Conservation (phyloP, 2,888 invertebrate genomes). For the Argyra leucocephala region DNA sequence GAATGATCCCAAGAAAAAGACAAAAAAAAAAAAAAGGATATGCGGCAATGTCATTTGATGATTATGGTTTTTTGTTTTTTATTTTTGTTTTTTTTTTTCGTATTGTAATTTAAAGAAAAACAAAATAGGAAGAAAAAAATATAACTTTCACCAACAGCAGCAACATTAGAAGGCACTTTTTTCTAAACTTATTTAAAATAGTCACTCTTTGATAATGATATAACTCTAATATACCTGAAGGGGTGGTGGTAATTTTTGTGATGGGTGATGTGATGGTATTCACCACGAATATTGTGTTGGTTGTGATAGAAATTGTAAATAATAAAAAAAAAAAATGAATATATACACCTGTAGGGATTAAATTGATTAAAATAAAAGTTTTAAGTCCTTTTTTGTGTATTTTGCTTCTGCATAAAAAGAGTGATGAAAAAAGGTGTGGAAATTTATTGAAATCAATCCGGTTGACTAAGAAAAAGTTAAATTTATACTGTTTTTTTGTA, state of each 20-base stretch:
- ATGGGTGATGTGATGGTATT: no score
- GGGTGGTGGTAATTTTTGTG: no score
- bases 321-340: background rate
- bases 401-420: background rate
- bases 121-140: no score
- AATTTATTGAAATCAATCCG: background rate
- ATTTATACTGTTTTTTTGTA: no score
- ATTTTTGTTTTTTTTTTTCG: background rate
- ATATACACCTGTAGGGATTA: background rate
- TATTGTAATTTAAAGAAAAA: no score
- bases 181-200: no score
- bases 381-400: background rate
- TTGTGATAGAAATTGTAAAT: no score
- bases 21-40: background rate
- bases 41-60: background rate
- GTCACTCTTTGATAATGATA: no score
- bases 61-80: background rate
- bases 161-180: no score
- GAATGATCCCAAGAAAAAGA: background rate
- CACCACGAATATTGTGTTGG: no score
- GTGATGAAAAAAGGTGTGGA: background rate
- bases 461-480: background rate
- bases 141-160: no score
- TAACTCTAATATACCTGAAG: no score
- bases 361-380: background rate